Conservation (phyloP, 2,113 vertebrate species). For the Glaucomys volans region DNA sequence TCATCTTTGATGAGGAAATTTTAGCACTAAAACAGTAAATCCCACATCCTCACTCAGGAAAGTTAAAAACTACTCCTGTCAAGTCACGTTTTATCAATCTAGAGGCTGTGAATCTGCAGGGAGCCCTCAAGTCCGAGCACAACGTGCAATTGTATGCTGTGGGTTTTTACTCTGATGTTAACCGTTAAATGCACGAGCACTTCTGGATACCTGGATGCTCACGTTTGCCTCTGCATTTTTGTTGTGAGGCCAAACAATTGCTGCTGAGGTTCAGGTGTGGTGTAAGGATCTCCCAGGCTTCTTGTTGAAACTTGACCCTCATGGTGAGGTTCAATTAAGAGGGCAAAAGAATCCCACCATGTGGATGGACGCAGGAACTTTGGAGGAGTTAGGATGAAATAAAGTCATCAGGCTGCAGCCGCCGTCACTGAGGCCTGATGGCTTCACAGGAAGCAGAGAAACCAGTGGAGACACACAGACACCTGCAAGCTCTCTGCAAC, state of each 20-base stretch:
- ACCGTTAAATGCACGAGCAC: background rate
- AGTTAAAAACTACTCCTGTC: background rate
- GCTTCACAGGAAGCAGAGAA: background rate
- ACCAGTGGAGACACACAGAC: background rate
- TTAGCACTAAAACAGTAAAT: background rate
- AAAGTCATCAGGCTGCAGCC: no score
- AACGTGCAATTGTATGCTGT: rapidly evolving
- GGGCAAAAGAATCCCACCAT: background rate
- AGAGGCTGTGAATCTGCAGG: no score
- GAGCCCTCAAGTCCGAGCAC: no score
- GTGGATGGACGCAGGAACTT: background rate
- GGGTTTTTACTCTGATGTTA: background rate
- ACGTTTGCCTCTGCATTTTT: background rate
- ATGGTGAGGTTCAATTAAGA: background rate
- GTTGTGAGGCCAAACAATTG: background rate
- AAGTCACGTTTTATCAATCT: background rate
- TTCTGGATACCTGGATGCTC: background rate
- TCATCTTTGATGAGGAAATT: background rate
- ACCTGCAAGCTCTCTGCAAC: no score
- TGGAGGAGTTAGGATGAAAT: background rate
- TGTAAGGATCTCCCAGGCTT: background rate
- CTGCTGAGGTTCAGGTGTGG: background rate
- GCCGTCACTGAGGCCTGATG: no score
- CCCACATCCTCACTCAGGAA: background rate
- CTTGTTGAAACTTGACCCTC: background rate